A percentile compares a stretch with the other conserved stretches of the same genome.
These are phyloP conservation scores for Teleopsis dalmanni DNA, from an alignment of 1,140 invertebrate species.

Conservation along the genomic window DNA sequence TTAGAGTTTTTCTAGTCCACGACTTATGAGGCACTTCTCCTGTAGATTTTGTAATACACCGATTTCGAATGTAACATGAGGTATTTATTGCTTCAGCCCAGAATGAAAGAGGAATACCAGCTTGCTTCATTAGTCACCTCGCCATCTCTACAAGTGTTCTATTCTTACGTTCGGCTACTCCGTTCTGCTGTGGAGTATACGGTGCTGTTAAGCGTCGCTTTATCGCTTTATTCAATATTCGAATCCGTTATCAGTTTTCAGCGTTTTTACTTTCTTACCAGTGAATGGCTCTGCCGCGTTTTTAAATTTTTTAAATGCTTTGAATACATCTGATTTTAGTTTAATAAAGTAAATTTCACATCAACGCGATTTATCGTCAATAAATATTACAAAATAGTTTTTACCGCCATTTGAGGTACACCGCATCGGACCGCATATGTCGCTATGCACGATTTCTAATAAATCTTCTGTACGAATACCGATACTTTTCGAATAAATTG, in stretches of 20 bases:
- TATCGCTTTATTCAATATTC: slow-evolving; percentile 1
- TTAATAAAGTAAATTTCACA: no score
- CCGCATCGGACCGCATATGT: no score
- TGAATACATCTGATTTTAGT: not conserved
- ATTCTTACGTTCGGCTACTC: not conserved
- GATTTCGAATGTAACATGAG: no score
- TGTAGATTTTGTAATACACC: no score
- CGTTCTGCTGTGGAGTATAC: slow-evolving; percentile 3
- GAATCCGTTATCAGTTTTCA: not conserved
- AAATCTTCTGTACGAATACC: no score
- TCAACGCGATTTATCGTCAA: not conserved
- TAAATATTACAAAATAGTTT: slow-evolving; percentile 1
- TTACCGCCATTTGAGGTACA: not conserved
- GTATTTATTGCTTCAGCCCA: no score
- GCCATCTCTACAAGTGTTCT: not conserved
- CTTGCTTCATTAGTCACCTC: no score
- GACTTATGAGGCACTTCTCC: no score
- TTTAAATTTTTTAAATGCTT: slow-evolving; percentile 3
- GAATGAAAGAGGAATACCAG: no score
- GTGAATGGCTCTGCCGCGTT: not conserved
- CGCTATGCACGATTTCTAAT: no score
- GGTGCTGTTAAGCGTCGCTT: slow-evolving; percentile 6
- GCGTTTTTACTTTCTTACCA: not conserved
- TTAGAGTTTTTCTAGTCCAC: not conserved
- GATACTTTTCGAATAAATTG: no score